Percentiles rank a stretch among this genome's conserved stretches.
phyloP scores from a whole-genome alignment of 2,113 vertebrate species.

The Callipepla squamata region DNA sequence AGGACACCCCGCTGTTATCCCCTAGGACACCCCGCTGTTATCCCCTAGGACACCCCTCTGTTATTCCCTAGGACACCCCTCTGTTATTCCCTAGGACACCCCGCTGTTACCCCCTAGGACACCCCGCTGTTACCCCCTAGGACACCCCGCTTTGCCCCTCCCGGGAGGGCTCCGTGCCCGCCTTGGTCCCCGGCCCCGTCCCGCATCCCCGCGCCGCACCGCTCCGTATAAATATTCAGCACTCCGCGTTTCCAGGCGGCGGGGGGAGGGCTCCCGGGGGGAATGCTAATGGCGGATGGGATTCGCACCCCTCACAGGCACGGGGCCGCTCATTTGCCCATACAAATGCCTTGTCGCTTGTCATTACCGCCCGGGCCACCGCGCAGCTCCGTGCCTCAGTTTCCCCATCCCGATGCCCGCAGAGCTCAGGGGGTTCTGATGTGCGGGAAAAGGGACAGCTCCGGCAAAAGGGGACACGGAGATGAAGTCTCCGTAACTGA shows the following conservation, averaged over 20 bases:
- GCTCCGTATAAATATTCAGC: slow-evolving; percentile 60
- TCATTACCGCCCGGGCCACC: neutral
- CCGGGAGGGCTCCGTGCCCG: neutral
- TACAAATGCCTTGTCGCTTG: slow-evolving; percentile 3
- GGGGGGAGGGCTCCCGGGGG: neutral
- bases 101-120: neutral
- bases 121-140: neutral
- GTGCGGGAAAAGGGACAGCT: neutral
- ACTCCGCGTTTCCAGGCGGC: neutral
- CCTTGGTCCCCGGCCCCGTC: too few species aligned
- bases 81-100: neutral
- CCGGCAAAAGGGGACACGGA: rapidly evolving
- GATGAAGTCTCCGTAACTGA: neutral
- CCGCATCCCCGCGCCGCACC: neutral
- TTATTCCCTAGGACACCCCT: too few species aligned
- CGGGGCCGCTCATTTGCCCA: neutral
- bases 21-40: neutral
- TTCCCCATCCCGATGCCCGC: neutral
- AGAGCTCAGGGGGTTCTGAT: rapidly evolving
- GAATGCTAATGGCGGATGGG: slow-evolving; percentile 2
- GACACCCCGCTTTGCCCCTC: neutral
- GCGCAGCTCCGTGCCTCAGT: neutral
- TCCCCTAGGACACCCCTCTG: too few species aligned
- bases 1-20: neutral
- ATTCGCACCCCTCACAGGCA: neutral